Percentiles rank a stretch among this genome's conserved stretches.
Conservation (phyloP, 1,140 invertebrate species). For the Choristoneura fumiferana region DNA sequence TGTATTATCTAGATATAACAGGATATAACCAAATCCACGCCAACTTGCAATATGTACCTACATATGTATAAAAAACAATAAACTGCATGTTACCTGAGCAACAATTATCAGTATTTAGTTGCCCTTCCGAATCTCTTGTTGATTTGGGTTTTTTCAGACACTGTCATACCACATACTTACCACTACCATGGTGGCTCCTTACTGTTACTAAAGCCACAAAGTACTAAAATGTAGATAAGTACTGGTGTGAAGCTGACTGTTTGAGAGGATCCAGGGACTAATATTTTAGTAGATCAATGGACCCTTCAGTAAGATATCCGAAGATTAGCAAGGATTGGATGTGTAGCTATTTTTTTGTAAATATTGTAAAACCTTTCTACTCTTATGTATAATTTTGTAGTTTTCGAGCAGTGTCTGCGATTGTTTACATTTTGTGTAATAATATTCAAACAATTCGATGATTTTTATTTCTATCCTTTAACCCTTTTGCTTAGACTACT, state of each 20-base stretch:
- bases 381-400: constrained; percentile 62
- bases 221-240: too few relatives aligned
- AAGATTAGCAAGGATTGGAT: neutral
- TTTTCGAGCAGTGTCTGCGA: constrained; percentile 61
- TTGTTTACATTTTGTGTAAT: constrained; percentile 62
- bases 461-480: constrained; percentile 28
- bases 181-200: too few relatives aligned
- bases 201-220: too few relatives aligned
- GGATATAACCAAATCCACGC: too few relatives aligned
- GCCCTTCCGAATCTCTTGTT: neutral
- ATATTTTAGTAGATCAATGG: too few relatives aligned
- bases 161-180: too few relatives aligned
- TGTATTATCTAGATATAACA: too few relatives aligned
- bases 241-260: too few relatives aligned
- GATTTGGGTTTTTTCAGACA: neutral
- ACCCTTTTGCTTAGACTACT: neutral
- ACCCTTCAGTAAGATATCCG: neutral
- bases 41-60: too few relatives aligned
- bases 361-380: constrained; percentile 33
- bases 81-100: constrained; percentile 13
- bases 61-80: neutral
- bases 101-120: constrained; percentile 7
- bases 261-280: too few relatives aligned
- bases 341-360: constrained; percentile 31
- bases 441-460: constrained; percentile 42